Base-by-base conservation (phyloP, 2,888 invertebrate genomes). In the Gandaritis pyraliata region DNA sequence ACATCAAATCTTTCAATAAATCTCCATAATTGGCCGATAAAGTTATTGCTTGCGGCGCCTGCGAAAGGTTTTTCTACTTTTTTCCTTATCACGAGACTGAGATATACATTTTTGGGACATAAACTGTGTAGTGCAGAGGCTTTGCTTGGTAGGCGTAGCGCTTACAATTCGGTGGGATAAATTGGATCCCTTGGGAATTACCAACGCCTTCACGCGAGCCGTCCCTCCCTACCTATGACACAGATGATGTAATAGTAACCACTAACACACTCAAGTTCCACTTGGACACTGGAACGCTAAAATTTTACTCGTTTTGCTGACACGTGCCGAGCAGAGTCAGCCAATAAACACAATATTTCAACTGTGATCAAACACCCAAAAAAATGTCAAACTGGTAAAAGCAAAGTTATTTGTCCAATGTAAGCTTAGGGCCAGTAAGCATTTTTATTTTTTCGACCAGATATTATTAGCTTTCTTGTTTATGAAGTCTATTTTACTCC, bases 161-260 rank as follows among this genome's bases (percentile, higher is more conserved):
- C 81, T 81, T 80, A 80, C 82, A 81, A 84, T 82, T 76, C 82
- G 81, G 74, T 74, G 76, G 78, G 80, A 84, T 82, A 87, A 87
- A 88, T 88, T 88, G 87, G 85, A 85, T 90, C 88, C 83, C 81
- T 61, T 56, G 84, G 86, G 90, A 86, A 85, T 86, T 85, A 78
- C 81, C 70, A 78, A 81, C 81, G 82, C 84, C 82, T 84, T 80
- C 75, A 79, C 78, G 79, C 81, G 43, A 33, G 80, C 74, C 71
- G 69, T 72, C 61, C 72, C 71, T 72, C 61, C 72, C 71, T 70
- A 74, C 77, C 75, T 77, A 73, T 76, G 15, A 8, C 45, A 47
- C 38, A 58, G 57, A 58, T 45, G 13, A 29, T 30, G n/a, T 45
- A 29, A 46, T 13, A 62, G 48, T 52, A 16, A 16, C 16, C 16